These are phyloP conservation scores for Tachina grossa DNA, from an alignment of 2,888 invertebrate genomes.

Conservation along the genomic window DNA sequence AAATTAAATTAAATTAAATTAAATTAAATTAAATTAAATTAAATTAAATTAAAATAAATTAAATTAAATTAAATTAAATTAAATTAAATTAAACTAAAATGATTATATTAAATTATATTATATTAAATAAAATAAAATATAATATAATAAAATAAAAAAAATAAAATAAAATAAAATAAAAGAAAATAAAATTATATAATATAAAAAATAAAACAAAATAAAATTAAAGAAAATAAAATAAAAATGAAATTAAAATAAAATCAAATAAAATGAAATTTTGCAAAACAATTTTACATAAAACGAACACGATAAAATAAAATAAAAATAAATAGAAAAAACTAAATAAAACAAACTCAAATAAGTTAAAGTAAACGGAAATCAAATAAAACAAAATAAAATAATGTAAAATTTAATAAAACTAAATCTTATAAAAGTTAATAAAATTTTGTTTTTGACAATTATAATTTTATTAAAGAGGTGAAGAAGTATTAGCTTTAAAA, in stretches of 20 bases:
- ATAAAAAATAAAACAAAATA: not conserved
- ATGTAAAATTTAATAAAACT: not conserved
- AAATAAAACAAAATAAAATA: not conserved
- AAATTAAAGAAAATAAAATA: not conserved
- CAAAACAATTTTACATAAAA: not conserved
- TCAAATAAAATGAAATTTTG: not conserved
- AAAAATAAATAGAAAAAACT: not conserved
- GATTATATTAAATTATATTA: not conserved
- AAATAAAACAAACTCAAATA: not conserved
- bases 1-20: not conserved
- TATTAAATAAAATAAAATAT: not conserved
- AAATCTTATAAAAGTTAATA: too few species aligned
- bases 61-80: not conserved
- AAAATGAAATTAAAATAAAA: not conserved
- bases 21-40: not conserved
- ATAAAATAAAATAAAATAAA: not conserved
- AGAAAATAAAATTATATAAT: not conserved
- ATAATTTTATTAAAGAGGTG: slow-evolving; percentile 41
- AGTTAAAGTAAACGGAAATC: not conserved
- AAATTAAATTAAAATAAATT: not conserved
- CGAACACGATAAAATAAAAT: not conserved
- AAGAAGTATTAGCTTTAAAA: not conserved
- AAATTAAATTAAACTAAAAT: not conserved
- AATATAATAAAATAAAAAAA: not conserved
- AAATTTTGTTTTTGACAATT: too few species aligned